These are phyloP conservation scores for Penaeus monodon DNA, from an alignment of 2,888 invertebrate species.

Conservation along the genomic window DNA sequence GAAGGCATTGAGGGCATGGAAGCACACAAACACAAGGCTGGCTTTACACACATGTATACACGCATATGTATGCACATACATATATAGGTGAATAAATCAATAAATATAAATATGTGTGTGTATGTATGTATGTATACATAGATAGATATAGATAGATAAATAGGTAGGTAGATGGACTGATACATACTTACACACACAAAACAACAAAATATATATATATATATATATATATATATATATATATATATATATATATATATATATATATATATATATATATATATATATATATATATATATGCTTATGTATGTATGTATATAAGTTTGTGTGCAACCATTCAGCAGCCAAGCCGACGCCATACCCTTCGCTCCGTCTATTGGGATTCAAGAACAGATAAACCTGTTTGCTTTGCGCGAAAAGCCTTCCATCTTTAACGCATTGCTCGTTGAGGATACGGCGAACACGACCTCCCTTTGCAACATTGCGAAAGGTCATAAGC, in stretches of 20 bases:
- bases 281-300: slow-evolving; percentile 13
- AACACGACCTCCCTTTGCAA: too few relatives aligned
- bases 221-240: not conserved
- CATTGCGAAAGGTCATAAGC: too few relatives aligned
- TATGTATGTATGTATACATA: not conserved
- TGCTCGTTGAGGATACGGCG: too few relatives aligned
- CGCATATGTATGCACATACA: not conserved
- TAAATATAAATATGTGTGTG: not conserved
- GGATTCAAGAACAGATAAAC: too few relatives aligned
- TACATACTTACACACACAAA: not conserved
- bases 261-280: not conserved
- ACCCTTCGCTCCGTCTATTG: too few relatives aligned
- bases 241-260: not conserved
- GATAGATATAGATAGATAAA: not conserved
- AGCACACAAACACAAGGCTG: not conserved
- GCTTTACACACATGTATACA: not conserved
- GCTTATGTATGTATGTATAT: slow-evolving; percentile 30
- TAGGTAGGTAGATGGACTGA: not conserved
- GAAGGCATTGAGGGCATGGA: not conserved
- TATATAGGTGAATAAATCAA: not conserved
- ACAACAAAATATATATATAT: too few relatives aligned
- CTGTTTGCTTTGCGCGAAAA: too few relatives aligned
- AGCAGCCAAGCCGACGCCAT: not conserved
- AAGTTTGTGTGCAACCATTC: not conserved
- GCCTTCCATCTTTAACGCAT: too few relatives aligned